Evolutionary conservation across 2,797 vertebrate species (phyloP).

Genomic region (Octomys mimax): DNA sequence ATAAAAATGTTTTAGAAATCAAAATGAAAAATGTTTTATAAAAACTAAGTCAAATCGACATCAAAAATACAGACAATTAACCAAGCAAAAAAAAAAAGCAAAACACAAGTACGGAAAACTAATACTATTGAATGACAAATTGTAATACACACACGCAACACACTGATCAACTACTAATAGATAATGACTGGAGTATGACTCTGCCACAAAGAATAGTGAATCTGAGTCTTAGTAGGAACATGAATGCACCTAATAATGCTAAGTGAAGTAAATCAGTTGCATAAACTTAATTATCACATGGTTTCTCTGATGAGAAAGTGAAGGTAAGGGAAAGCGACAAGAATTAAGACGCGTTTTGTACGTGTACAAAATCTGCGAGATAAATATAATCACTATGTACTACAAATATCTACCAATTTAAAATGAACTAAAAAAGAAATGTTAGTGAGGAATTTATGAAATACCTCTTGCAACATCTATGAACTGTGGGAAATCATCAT

Average conservation of each 20-base stretch:
- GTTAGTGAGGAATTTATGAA: background rate
- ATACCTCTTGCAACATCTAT: background rate
- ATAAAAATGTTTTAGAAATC: background rate
- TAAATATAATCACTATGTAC: background rate
- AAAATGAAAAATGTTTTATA: background rate
- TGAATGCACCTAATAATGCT: background rate
- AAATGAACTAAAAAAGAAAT: background rate
- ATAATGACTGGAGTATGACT: background rate
- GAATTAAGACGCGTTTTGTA: background rate
- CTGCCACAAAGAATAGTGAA: background rate
- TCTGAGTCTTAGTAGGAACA: background rate
- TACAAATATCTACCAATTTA: background rate
- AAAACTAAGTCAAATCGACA: constrained; percentile 1
- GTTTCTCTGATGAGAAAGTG: background rate
- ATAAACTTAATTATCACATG: background rate
- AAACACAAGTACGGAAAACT: background rate
- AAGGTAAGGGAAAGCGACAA: background rate
- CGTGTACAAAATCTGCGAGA: background rate
- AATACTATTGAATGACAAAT: background rate
- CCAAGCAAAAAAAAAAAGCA: background rate
- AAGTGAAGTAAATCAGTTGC: background rate
- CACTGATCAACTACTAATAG: background rate
- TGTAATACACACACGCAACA: background rate
- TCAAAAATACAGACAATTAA: background rate
- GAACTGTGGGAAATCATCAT: background rate